Conservation (phyloP, 2,888 invertebrate species). For the Macaria liturata region DNA sequence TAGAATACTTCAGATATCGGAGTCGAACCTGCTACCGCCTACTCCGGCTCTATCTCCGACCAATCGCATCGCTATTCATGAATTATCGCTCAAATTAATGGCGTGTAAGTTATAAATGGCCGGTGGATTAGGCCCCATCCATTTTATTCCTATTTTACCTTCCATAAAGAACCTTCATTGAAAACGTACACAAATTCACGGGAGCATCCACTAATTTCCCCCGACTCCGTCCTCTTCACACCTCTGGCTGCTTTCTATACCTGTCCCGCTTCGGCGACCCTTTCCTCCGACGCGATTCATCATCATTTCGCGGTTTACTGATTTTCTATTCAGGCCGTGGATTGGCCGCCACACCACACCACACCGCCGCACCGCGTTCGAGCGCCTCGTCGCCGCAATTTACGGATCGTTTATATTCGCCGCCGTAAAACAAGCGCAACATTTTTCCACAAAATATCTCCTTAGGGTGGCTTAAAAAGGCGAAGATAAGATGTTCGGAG, state of each 20-base stretch:
- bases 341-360: conserved; percentile 42
- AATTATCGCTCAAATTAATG: conserved; percentile 83
- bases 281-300: conserved; percentile 77
- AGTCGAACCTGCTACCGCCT: conserved; percentile 40
- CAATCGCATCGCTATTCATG: conserved; percentile 72
- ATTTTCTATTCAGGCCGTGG: conserved; percentile 73
- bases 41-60: conserved; percentile 66
- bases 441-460: conserved; percentile 31
- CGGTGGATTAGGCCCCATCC: conserved; percentile 77
- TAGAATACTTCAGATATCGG: conserved; percentile 54
- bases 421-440: conserved; percentile 28
- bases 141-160: conserved; percentile 83
- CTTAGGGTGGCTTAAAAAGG: conserved; percentile 44
- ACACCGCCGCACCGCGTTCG: conserved; percentile 33
- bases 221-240: conserved; percentile 55
- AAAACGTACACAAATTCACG: conserved; percentile 82
- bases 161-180: conserved; percentile 81
- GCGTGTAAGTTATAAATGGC: conserved; percentile 83
- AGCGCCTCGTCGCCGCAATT: conserved; percentile 42
- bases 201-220: conserved; percentile 78
- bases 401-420: conserved; percentile 39
- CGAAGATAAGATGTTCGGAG: conserved; percentile 63
- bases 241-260: conserved; percentile 37
- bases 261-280: conserved; percentile 66
- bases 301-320: conserved; percentile 83